Percentiles rank a stretch among this genome's conserved stretches.
phyloP scores from a whole-genome alignment of 1,140 invertebrate genomes.

The Macrosteles quadrilineatus region DNA sequence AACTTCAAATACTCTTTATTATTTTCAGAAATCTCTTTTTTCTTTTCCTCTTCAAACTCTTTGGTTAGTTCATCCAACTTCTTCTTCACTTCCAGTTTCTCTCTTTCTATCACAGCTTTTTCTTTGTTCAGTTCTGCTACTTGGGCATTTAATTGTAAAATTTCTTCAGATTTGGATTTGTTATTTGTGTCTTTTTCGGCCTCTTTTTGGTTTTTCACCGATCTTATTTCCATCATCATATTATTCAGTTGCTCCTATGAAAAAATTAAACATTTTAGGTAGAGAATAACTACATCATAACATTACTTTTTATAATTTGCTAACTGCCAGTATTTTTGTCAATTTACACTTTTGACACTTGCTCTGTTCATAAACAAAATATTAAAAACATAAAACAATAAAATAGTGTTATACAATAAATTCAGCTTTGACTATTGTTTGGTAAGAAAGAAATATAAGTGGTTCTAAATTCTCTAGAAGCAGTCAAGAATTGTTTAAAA shows the following conservation, averaged over 20 bases:
- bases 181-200: conserved; percentile 21
- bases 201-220: conserved; percentile 1
- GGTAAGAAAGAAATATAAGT: no score
- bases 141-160: not conserved
- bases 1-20: conserved; percentile 32
- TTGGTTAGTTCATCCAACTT: conserved; percentile 24
- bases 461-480: no score
- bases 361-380: no score
- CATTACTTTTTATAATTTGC: no score
- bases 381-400: no score
- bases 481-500: no score
- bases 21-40: not conserved
- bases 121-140: conserved; percentile 15
- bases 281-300: no score
- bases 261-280: no score
- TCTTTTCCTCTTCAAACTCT: conserved; percentile 19
- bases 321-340: no score
- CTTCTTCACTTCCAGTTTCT: conserved; percentile 19
- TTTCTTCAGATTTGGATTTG: conserved; percentile 22
- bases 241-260: not conserved
- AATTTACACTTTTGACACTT: no score
- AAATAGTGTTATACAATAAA: no score
- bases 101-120: conserved; percentile 15
- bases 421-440: no score
- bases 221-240: not conserved